phyloP scores from a whole-genome alignment of 2,797 vertebrate genomes.

The Lepilemur ruficaudatus region DNA sequence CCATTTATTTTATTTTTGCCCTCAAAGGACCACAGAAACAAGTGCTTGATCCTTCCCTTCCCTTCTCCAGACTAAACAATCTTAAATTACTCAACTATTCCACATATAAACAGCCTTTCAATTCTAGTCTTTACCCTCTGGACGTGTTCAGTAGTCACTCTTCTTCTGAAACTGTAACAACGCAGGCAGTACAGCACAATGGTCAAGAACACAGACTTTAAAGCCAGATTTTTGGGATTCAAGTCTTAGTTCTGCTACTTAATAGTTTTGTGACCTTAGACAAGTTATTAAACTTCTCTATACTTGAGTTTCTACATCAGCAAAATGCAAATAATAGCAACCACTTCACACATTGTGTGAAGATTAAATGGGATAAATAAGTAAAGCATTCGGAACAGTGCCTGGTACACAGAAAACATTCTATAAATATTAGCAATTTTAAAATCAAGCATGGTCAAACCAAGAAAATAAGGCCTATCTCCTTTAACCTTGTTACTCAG shows the following conservation, averaged over 20 bases:
- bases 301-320: constrained; percentile 50
- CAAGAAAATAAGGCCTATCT: neutral
- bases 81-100: constrained; percentile 44
- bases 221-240: constrained; percentile 3
- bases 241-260: neutral
- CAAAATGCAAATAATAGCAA: constrained; percentile 27
- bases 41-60: neutral
- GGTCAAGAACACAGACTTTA: constrained; percentile 7
- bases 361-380: constrained; percentile 12
- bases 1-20: constrained; percentile 46
- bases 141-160: neutral
- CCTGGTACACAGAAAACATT: neutral
- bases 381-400: neutral
- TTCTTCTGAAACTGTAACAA: constrained; percentile 7
- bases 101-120: constrained; percentile 46
- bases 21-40: constrained; percentile 20
- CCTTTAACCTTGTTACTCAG: neutral
- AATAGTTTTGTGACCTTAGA: neutral
- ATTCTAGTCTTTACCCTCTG: constrained; percentile 8
- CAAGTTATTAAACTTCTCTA: constrained; percentile 25
- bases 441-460: constrained; percentile 30
- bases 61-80: constrained; percentile 43
- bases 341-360: neutral
- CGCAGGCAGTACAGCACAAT: neutral
- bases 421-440: constrained; percentile 20